phyloP scores from a whole-genome alignment of 2,888 invertebrate genomes.

The Lucinisca nassula region DNA sequence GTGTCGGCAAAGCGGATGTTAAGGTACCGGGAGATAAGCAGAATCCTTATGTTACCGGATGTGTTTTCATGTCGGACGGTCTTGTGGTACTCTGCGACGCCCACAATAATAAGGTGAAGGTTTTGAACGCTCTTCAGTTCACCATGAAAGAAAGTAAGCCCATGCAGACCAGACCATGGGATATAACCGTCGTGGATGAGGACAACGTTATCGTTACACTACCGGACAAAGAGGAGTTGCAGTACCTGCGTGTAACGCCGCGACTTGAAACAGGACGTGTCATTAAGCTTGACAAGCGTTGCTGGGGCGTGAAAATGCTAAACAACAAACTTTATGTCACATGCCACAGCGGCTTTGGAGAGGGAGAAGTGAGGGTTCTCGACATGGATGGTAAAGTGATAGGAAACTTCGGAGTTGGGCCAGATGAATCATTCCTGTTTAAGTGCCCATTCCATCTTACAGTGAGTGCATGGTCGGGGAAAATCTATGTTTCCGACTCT shows the following conservation, averaged over 20 bases:
- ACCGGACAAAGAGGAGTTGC: background rate
- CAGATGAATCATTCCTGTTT: background rate
- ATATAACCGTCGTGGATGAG: background rate
- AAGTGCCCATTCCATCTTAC: background rate
- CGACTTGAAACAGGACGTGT: background rate
- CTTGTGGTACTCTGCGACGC: background rate
- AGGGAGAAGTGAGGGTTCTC: background rate
- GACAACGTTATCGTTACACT: background rate
- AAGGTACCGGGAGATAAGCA: background rate
- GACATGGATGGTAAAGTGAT: background rate
- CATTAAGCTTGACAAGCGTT: background rate
- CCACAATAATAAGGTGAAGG: background rate
- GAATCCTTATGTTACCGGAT: background rate
- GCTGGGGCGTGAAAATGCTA: background rate
- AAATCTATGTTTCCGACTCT: background rate
- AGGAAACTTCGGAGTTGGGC: background rate
- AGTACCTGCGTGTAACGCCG: background rate
- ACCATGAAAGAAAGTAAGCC: background rate
- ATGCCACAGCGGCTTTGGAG: background rate
- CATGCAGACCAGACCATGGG: background rate
- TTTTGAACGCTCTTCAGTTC: background rate
- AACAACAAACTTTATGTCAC: background rate
- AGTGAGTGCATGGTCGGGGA: background rate
- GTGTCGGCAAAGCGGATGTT: background rate
- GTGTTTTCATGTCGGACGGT: background rate